Base-by-base conservation (phyloP, 1,140 invertebrate species). In the Drosophila micromelanica region DNA sequence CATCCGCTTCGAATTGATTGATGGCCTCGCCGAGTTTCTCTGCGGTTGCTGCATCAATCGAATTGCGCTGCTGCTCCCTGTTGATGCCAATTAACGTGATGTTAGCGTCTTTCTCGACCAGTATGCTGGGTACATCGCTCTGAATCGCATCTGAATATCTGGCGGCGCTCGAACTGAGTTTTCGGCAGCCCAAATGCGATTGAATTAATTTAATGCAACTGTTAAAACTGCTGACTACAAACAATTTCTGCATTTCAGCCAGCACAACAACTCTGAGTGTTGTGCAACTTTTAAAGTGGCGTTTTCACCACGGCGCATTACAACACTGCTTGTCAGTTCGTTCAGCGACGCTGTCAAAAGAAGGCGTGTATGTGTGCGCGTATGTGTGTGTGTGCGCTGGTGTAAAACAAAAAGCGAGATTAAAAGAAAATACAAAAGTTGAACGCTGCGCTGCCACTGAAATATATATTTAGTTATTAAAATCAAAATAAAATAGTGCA, bases 31-130 rank as follows among this genome's bases (percentile, higher is more conserved):
- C 93, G n/a, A 98, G 92, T 73, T 95, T 91, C 52, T 92, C 81
- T 0, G 96, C 94, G 3, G 96, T 97, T 8, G 91, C 91, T 56
- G 91, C 92, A 90, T 98, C 94, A 2, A 98, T 93, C 82, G 96
- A 95, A 92, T 99, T 99, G 13, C 96, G 94, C 78, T 95, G 95
- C 8, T 94, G 92, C 23, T 96, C 96, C 48, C 97, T 93, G 92
- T 98, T 98, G 51, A 98, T 96, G n/a, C 96, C 96, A 65, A 98
- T 96, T 11, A 95, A 94, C 27, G 94, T 95, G 13, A 97, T 93
- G 37, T 91, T 65, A 1, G 94, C 93, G 65, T 94, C 91, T 77
- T 94, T 94, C 9, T 91, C 87, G 13, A 91, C 78, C 6, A 90
- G 17, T 23, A 91, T 59, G 2, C 56, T 65, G n/a, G 76, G 72